Base-by-base conservation (phyloP, 2,888 invertebrate species). In the Callyntrura sp. region DNA sequence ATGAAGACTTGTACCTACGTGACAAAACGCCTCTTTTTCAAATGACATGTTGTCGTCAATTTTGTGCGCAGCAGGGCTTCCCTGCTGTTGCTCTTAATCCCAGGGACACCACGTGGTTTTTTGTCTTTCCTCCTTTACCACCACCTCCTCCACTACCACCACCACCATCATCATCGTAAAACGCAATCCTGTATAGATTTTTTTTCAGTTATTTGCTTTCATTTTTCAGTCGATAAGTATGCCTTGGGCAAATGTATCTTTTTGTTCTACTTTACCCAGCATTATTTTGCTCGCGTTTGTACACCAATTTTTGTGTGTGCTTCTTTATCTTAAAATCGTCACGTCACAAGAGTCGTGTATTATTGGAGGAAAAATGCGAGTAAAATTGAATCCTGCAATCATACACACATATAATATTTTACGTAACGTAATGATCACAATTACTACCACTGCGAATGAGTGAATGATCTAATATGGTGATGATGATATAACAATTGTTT, bases 91-190 rank as follows among this genome's bases (percentile, higher is more conserved):
- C 6, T 62, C 12, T 43, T 45, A 45, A 70, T 70, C 70, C 70
- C 70, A 70, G 70, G 70, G 70, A 43, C 70, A 45, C 70, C 70
- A 70, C 70, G 70, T 70, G 70, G 6, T 70, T 70, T 70, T 70
- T 68, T 68, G n/a, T 4, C 35, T 1, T 65, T 65, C 20, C 20
- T 25, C 11, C 11, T 65, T n/a, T n/a, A 28, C 65, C n/a, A n/a
- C n/a, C n/a, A n/a, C n/a, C n/a, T n/a, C n/a, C n/a, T n/a, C n/a
- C n/a, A n/a, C n/a, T n/a, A n/a, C n/a, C n/a, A n/a, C n/a, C n/a
- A n/a, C n/a, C n/a, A n/a, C n/a, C n/a, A n/a, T n/a, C n/a, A n/a
- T n/a, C n/a, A n/a, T n/a, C n/a, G n/a, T n/a, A n/a, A n/a, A n/a
- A n/a, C n/a, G n/a, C n/a, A n/a, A n/a, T n/a, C n/a, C n/a, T n/a